Base-by-base conservation (phyloP, 2,113 vertebrate species). In the Thunnus maccoyii region DNA sequence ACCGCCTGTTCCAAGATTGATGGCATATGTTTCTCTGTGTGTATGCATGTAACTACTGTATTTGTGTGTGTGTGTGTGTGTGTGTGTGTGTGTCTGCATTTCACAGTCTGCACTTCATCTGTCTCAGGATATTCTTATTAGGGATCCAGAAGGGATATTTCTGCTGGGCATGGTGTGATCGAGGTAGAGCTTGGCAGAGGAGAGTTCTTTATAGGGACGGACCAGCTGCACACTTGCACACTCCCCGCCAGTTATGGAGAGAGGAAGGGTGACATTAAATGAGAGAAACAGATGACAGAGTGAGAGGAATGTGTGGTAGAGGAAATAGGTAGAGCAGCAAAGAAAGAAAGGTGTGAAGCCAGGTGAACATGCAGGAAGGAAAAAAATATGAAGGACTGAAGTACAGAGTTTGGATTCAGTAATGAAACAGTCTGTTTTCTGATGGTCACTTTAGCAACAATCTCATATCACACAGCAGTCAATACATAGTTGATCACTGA, bases 251-350 rank as follows among this genome's bases (percentile, higher is more conserved):
- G 72, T 60, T 72, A 69, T 47, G 17, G 76, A 58, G 51, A 58
- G 62, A 60, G 72, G 20, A 52, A 80, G 76, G 63, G 61, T 61
- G 60, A 64, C 60, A 60, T 25, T 68, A 61, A 67, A 90, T 69
- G 71, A 75, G 69, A 78, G 63, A 80, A 85, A 74, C 84, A 88
- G 82, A 86, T 82, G 84, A 83, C 55, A 52, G 50, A 65, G 60
- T 20, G 50, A 74, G n/a, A 83, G 54, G 41, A 50, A 72, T 66
- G 50, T 51, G 27, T 17, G 22, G 46, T 20, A 3, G 62, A 63
- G 56, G 51, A 71, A 61, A 52, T 8, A 76, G 36, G 10, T 6
- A 13, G 41, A 55, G 62, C 1, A 0, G 52, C n/a, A 46, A 20
- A 71, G 55, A 32, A 7, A 54, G 60, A 48, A 78, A 70, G 70